phyloP scores from a whole-genome alignment of 2,888 invertebrate genomes.

The Macrosoma leucophasiata region DNA sequence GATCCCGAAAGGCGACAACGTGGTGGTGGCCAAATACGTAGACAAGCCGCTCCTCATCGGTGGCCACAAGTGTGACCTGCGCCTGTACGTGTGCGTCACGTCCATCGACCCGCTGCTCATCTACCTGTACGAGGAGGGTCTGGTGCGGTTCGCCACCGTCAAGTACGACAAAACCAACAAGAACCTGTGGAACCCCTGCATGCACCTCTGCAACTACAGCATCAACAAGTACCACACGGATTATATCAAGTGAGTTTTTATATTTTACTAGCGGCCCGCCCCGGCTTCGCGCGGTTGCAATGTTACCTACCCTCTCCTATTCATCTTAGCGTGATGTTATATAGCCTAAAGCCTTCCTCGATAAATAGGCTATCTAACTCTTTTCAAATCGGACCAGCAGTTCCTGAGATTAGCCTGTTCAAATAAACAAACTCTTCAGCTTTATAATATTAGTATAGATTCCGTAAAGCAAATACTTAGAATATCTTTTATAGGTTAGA shows the following conservation, averaged over 20 bases:
- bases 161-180: constrained; percentile 94
- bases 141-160: constrained; percentile 96
- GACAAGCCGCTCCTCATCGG: constrained; percentile 91
- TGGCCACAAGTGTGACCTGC: constrained; percentile 96
- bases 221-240: constrained; percentile 98
- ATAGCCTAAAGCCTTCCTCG: no score
- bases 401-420: no score
- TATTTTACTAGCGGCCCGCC: no score
- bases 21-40: constrained; percentile 93
- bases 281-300: no score
- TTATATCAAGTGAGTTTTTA: constrained; percentile 93
- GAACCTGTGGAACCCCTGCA: constrained; percentile 96
- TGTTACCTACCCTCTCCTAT: no score
- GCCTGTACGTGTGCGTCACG: constrained; percentile 95
- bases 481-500: no score
- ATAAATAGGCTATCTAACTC: no score
- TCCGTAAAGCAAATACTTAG: no score
- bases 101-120: constrained; percentile 95
- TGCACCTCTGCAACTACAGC: constrained; percentile 98
- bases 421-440: no score
- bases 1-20: constrained; percentile 92
- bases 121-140: constrained; percentile 96
- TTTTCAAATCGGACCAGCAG: no score
- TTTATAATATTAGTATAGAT: no score
- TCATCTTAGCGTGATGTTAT: no score